These are phyloP conservation scores for Ormyrus pomaceus DNA, from an alignment of 2,888 invertebrate genomes.

Conservation along the genomic window DNA sequence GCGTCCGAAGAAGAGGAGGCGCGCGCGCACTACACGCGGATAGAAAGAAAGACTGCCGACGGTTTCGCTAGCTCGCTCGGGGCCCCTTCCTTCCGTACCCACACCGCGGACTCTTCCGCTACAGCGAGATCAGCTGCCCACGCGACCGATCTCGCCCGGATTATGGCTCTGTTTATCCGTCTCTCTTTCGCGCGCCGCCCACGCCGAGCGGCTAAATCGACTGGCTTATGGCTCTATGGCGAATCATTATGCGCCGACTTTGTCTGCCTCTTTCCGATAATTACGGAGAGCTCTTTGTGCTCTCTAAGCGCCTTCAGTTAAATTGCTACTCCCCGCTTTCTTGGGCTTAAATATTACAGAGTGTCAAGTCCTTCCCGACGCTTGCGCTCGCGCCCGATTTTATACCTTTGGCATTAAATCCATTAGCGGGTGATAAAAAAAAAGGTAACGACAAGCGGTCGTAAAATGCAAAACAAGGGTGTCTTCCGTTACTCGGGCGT, in stretches of 20 bases:
- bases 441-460: too few species aligned
- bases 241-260: not conserved
- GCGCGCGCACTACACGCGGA: conserved; percentile 13
- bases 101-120: not conserved
- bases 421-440: too few species aligned
- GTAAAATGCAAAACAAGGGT: too few species aligned
- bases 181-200: not conserved
- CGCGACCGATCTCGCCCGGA: conserved; percentile 32
- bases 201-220: conserved; percentile 40
- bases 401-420: too few species aligned
- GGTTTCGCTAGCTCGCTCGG: not conserved
- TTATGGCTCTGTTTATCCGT: not conserved
- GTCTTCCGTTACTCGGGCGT: too few species aligned
- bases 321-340: too few species aligned
- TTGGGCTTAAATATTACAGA: too few species aligned
- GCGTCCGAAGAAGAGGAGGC: not conserved
- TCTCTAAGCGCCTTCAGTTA: too few species aligned
- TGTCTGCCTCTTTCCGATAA: too few species aligned
- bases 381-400: too few species aligned
- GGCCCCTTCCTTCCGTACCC: conserved; percentile 25
- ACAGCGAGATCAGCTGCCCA: not conserved
- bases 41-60: conserved; percentile 24
- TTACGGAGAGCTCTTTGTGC: too few species aligned
- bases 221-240: conserved; percentile 11
- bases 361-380: too few species aligned